Conservation (phyloP, 2,888 invertebrate genomes). For the Proisotoma minuta region DNA sequence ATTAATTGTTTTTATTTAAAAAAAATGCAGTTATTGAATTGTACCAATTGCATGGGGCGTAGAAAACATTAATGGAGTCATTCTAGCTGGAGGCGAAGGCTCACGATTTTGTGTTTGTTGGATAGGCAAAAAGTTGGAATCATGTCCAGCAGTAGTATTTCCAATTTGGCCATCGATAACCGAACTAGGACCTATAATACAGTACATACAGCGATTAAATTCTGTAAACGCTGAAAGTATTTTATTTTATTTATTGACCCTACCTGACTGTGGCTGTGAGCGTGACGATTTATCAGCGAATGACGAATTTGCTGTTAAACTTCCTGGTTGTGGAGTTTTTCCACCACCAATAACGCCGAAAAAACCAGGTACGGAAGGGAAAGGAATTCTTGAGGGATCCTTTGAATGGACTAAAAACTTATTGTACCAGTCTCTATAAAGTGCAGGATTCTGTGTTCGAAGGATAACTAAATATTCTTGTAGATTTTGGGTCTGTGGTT, state of each 20-base stretch:
- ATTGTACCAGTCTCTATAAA: constrained; percentile 72
- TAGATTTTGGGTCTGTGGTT: background rate
- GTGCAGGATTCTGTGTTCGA: constrained; percentile 70
- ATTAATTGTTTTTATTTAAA: constrained; percentile 1
- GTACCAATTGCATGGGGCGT: constrained; percentile 64
- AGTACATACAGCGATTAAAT: no score
- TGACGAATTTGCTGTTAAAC: background rate
- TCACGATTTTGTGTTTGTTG: constrained; percentile 16
- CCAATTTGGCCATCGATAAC: background rate
- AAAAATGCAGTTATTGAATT: constrained; percentile 23
- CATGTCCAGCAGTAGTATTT: no score
- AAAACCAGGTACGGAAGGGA: constrained; percentile 42
- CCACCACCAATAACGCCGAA: background rate
- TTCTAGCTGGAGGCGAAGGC: constrained; percentile 19
- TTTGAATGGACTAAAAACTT: constrained; percentile 57
- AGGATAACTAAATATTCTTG: constrained; percentile 52
- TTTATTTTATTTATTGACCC: no score
- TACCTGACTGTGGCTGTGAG: no score
- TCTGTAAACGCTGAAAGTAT: no score
- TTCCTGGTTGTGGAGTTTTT: background rate
- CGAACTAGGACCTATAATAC: constrained; percentile 3
- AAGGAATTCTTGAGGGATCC: constrained; percentile 45
- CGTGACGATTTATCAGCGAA: background rate
- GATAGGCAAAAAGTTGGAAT: constrained; percentile 14
- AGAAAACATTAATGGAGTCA: constrained; percentile 74